Evolutionary conservation across 2,888 invertebrate species (phyloP).

Genomic region (Drosophila paranaensis): DNA sequence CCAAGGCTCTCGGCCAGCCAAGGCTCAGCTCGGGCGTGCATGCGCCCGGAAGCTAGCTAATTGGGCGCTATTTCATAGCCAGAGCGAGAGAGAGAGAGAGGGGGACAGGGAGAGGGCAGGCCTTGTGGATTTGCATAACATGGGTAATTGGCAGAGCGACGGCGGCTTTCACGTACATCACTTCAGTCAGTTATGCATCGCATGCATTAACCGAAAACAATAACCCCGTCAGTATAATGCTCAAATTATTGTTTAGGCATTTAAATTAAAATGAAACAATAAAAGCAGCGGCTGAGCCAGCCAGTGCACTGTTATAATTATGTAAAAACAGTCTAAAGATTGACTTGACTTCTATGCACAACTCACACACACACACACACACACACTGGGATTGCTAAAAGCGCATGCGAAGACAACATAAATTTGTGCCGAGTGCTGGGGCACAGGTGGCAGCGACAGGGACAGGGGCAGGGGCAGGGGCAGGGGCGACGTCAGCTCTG

Average conservation of each 20-base stretch:
- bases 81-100: not conserved
- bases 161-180: conserved; percentile 32
- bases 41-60: conserved; percentile 61
- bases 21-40: not conserved
- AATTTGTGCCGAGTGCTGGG: conserved; percentile 49
- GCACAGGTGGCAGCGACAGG: not conserved
- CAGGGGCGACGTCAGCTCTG: not conserved
- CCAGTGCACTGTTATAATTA: conserved; percentile 76
- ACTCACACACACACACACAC: conserved; percentile 21
- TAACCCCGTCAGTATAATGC: conserved; percentile 71
- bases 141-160: conserved; percentile 55
- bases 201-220: conserved; percentile 80
- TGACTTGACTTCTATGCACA: conserved; percentile 73
- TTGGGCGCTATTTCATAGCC: conserved; percentile 54
- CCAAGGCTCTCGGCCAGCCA: conserved; percentile 9
- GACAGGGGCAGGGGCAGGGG: not conserved
- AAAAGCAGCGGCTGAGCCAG: conserved; percentile 52
- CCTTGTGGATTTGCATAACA: conserved; percentile 65
- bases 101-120: conserved; percentile 10
- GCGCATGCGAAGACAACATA: conserved; percentile 75
- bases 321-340: conserved; percentile 80
- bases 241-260: conserved; percentile 80
- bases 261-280: conserved; percentile 74
- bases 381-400: conserved; percentile 31
- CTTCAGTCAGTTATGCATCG: conserved; percentile 43